phyloP scores from a whole-genome alignment of 2,888 invertebrate genomes.

The Euphydryas editha region DNA sequence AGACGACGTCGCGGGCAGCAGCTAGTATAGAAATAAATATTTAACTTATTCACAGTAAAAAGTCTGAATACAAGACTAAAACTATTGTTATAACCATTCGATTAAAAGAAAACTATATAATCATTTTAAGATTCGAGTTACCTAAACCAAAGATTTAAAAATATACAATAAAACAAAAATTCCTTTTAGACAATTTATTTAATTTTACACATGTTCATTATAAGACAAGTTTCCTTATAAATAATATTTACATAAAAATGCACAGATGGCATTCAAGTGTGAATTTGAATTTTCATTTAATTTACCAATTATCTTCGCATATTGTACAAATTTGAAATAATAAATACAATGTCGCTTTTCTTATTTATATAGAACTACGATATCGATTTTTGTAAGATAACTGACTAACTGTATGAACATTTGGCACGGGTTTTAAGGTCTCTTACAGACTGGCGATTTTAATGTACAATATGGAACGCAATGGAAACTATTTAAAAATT shows the following conservation, averaged over 20 bases:
- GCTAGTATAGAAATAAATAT: too few species aligned
- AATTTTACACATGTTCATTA: conserved; percentile 81
- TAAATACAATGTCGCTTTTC: conserved; percentile 27
- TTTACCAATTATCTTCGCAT: conserved; percentile 24
- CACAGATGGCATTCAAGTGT: conserved; percentile 68
- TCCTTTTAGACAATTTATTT: conserved; percentile 82
- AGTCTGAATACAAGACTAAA: too few species aligned
- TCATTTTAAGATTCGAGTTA: too few species aligned
- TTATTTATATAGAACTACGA: conserved; percentile 37
- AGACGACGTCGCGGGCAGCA: too few species aligned
- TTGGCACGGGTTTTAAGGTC: conserved; percentile 47
- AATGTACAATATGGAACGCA: too few species aligned
- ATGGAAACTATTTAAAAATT: neutral
- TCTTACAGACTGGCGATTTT: conserved; percentile 28
- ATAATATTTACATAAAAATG: conserved; percentile 78
- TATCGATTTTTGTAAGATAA: conserved; percentile 26
- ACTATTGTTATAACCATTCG: too few species aligned
- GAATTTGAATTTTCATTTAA: conserved; percentile 38
- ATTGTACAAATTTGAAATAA: conserved; percentile 43
- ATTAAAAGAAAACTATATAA: too few species aligned
- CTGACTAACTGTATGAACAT: conserved; percentile 55
- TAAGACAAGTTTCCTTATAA: conserved; percentile 70
- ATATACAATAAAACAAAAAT: conserved; percentile 45
- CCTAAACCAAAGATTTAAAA: neutral
- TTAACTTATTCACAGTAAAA: too few species aligned